Base-by-base conservation (phyloP, 1,140 invertebrate genomes). In the Panulirus ornatus region DNA sequence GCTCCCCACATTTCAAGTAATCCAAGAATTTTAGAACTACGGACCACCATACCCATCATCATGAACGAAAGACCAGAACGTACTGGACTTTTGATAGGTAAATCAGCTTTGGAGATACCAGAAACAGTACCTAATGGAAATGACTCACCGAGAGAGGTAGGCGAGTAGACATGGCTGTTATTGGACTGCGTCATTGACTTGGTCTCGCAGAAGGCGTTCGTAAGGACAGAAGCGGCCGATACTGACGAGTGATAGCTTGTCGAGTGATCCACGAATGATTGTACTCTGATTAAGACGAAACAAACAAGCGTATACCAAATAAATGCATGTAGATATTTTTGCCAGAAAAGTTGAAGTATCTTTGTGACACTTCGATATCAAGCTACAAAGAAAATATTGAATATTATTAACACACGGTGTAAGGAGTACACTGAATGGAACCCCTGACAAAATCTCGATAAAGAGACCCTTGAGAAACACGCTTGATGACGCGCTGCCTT, bases 141-240 rank as follows among this genome's bases (percentile, higher is more conserved):
- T 6, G 36, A 94, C 95, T 95, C 94, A 96, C 96, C 96, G 94
- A 97, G 94, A 90, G 96, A 95, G 91, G 96, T 95, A 92, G 96
- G 96, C 84, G 96, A 96, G 94, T 97, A 97, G n/a, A 97, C 94
- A 95, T 96, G 94, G 93, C 93, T 94, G 92, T 94, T 95, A 93
- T 96, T 96, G 90, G 96, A 94, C 93, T 96, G 96, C 91, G 96
- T 96, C 95, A 97, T 97, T 44, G 96, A 96, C 93, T 96, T 96
- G 92, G 94, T 95, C 93, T 97, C 96, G 93, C 97, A 97, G 51
- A 97, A 94, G 93, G 96, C 96, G 81, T 93, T 92, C 42, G 91
- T 92, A 42, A 92, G 75, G 40, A 95, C 93, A 6, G 94, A 94
- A 42, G 96, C 95, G 91, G 95, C 95, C n/a, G 95, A 94, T 92